These are phyloP conservation scores for Cheirogaleus major DNA, from an alignment of 2,797 vertebrate species.

Conservation along the genomic window DNA sequence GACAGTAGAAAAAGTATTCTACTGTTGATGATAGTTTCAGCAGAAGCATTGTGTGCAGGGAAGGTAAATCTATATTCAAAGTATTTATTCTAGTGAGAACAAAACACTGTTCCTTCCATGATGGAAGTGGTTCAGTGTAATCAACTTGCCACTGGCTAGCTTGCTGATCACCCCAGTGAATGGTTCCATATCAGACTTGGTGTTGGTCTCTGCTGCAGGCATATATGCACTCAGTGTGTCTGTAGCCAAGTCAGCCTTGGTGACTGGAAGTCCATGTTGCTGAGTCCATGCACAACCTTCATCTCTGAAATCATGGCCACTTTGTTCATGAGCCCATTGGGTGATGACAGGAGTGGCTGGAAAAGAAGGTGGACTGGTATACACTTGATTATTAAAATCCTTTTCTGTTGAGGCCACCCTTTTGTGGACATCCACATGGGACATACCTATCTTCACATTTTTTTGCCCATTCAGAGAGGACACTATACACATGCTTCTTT, in stretches of 20 bases:
- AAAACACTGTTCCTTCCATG: neutral
- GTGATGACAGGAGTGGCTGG: neutral
- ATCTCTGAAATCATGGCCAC: too few species aligned
- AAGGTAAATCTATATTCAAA: neutral
- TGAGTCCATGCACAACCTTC: neutral
- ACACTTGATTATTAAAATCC: neutral
- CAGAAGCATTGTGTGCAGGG: neutral
- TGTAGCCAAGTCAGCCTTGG: neutral
- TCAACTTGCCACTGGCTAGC: neutral
- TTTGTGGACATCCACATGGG: neutral
- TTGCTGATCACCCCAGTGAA: neutral
- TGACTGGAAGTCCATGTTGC: neutral
- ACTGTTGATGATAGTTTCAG: neutral
- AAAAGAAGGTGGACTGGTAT: neutral
- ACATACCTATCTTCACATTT: neutral
- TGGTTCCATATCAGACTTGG: neutral
- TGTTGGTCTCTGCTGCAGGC: neutral
- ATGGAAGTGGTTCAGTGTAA: neutral
- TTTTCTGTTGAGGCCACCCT: neutral
- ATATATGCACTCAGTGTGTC: neutral
- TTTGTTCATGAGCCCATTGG: neutral
- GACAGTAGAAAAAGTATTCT: neutral
- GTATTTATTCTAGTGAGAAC: neutral
- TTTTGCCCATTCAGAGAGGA: neutral
- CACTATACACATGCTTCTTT: neutral